These are phyloP conservation scores for Lycaon pictus DNA, from an alignment of 2,113 vertebrate species.

Conservation along the genomic window DNA sequence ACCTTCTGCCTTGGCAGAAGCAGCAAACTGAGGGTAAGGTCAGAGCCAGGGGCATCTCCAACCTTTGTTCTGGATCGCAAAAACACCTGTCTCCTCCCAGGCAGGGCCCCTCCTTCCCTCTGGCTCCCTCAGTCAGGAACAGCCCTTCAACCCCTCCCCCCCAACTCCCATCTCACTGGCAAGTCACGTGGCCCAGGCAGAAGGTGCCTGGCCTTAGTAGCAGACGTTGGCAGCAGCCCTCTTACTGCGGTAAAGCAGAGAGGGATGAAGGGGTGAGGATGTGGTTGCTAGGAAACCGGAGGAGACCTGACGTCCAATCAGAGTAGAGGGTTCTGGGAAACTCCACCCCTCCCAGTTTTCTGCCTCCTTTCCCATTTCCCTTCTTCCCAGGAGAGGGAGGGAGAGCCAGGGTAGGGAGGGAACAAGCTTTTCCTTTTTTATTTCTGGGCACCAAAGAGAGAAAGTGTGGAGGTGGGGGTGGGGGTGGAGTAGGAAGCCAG, in stretches of 20 bases:
- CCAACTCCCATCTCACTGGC: not conserved
- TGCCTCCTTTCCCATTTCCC: slow-evolving; percentile 57
- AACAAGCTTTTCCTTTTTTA: slow-evolving; percentile 74
- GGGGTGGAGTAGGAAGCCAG: slow-evolving; percentile 76
- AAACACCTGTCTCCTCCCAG: slow-evolving; percentile 6
- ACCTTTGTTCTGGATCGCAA: not conserved
- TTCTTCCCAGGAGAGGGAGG: slow-evolving; percentile 75
- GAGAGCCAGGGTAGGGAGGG: slow-evolving; percentile 55
- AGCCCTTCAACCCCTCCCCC: not conserved
- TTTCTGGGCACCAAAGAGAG: slow-evolving; percentile 78
- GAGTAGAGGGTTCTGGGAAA: slow-evolving; percentile 34
- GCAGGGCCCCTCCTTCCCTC: not conserved
- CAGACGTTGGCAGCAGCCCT: slow-evolving; percentile 71
- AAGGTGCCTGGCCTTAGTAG: slow-evolving; percentile 72
- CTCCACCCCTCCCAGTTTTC: slow-evolving; percentile 51
- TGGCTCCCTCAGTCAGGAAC: not conserved
- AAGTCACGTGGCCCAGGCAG: slow-evolving; percentile 69
- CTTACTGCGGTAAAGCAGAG: slow-evolving; percentile 77
- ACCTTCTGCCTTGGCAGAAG: not conserved
- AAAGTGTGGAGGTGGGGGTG: slow-evolving; percentile 71
- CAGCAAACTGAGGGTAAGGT: not conserved
- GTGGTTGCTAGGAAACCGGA: slow-evolving; percentile 83
- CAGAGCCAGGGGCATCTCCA: not conserved
- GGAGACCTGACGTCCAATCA: slow-evolving; percentile 77
- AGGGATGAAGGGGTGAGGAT: slow-evolving; percentile 77